phyloP scores from a whole-genome alignment of 2,888 invertebrate species.

The Bembecia ichneumoniformis region DNA sequence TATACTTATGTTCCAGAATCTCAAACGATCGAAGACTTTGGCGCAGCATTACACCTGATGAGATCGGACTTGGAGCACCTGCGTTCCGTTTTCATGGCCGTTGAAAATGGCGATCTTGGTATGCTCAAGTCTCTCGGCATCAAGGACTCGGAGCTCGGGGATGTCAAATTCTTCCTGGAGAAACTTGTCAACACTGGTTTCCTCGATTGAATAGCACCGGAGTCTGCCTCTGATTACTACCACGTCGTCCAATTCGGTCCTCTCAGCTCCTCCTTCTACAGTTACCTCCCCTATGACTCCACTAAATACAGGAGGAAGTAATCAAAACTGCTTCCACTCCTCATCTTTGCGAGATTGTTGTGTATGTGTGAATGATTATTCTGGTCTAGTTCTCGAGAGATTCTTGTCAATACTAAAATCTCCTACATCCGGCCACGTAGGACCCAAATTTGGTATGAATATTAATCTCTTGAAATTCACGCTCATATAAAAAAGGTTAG shows the following conservation, averaged over 20 bases:
- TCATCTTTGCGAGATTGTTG: constrained; percentile 33
- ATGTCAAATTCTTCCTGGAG: constrained; percentile 96
- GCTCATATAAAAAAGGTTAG: constrained; percentile 10
- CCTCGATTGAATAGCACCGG: constrained; percentile 88
- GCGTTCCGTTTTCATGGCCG: constrained; percentile 95
- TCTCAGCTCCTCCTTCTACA: constrained; percentile 81
- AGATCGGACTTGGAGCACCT: constrained; percentile 92
- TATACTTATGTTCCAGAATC: constrained; percentile 76
- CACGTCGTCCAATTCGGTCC: constrained; percentile 77
- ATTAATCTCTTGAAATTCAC: constrained; percentile 18
- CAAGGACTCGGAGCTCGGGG: constrained; percentile 94
- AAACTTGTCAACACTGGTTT: constrained; percentile 96
- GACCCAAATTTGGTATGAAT: constrained; percentile 26
- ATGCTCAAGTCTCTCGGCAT: constrained; percentile 95
- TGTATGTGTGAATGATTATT: constrained; percentile 16
- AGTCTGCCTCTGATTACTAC: constrained; percentile 81
- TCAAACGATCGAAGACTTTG: constrained; percentile 95
- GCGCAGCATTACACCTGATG: constrained; percentile 87
- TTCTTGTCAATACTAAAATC: constrained; percentile 24
- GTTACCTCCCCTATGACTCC: constrained; percentile 75
- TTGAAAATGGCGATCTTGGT: constrained; percentile 94
- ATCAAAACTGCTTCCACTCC: constrained; percentile 10
- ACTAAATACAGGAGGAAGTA: constrained; percentile 60
- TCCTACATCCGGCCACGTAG: constrained; percentile 63
- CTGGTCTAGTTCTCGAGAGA: constrained; percentile 9